Evolutionary conservation across 2,888 invertebrate species (phyloP).

Genomic region (Tetrapedia diversipes): DNA sequence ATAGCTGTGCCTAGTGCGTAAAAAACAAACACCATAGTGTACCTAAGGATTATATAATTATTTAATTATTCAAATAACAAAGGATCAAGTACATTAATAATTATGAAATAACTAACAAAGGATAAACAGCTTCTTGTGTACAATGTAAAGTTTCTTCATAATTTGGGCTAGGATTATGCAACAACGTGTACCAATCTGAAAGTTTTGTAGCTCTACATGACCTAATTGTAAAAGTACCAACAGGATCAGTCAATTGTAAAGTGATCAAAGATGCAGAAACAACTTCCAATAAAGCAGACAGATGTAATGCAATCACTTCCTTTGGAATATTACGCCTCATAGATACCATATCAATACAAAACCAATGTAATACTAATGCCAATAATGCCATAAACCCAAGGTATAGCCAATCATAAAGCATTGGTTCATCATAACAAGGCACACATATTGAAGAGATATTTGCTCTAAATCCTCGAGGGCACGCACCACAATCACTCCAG

Average conservation of each 20-base stretch:
- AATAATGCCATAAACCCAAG: constrained; percentile 96
- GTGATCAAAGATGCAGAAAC: constrained; percentile 89
- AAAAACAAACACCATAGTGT: constrained; percentile 95
- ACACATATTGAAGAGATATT: constrained; percentile 89
- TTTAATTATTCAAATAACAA: constrained; percentile 8
- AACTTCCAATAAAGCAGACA: constrained; percentile 93
- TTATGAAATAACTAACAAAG: constrained; percentile 89
- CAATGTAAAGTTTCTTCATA: constrained; percentile 95
- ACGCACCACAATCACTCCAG: constrained; percentile 93
- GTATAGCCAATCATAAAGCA: constrained; percentile 96
- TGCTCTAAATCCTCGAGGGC: constrained; percentile 92
- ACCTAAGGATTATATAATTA: constrained; percentile 84
- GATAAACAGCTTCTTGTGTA: constrained; percentile 99
- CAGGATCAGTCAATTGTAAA: constrained; percentile 91
- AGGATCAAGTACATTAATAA: neutral
- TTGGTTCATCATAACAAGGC: constrained; percentile 89
- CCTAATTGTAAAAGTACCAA: constrained; percentile 89
- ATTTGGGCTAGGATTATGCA: constrained; percentile 97
- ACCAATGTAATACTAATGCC: constrained; percentile 94
- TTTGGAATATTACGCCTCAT: constrained; percentile 90
- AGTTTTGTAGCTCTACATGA: constrained; percentile 92
- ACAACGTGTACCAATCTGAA: constrained; percentile 98
- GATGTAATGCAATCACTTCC: constrained; percentile 90
- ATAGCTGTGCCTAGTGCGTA: constrained; percentile 92
- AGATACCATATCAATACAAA: constrained; percentile 94